Evolutionary conservation across 2,888 invertebrate species (phyloP).

Genomic region (Rotaria magnacalcarata): DNA sequence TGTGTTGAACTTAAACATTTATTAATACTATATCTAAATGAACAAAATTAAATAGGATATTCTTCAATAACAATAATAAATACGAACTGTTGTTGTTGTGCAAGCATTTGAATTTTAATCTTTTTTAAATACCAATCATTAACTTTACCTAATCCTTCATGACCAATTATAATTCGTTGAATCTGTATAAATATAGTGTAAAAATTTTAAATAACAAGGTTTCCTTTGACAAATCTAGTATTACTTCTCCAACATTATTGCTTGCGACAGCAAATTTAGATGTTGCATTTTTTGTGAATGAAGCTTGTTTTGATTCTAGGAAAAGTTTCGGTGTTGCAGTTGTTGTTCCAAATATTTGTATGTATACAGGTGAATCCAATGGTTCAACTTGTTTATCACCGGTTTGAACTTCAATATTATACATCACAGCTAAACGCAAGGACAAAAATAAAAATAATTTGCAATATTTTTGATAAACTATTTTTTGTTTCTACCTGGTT

Average conservation of each 20-base stretch:
- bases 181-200: background rate
- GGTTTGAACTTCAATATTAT: background rate
- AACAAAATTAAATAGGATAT: too few relatives aligned
- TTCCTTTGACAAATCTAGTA: background rate
- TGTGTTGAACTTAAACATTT: background rate
- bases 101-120: background rate
- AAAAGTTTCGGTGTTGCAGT: background rate
- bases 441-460: background rate
- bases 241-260: conserved; percentile 23
- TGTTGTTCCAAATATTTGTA: background rate
- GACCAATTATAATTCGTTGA: background rate
- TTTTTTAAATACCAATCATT: conserved; percentile 18
- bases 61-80: background rate
- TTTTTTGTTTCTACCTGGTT: background rate
- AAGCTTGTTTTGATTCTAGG: background rate
- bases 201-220: too few relatives aligned
- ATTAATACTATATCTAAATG: background rate
- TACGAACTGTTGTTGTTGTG: background rate
- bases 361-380: background rate
- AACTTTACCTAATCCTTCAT: background rate
- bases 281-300: background rate
- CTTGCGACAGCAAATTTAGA: background rate
- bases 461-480: too few relatives aligned
- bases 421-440: background rate
- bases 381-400: background rate